These are phyloP conservation scores for Eupeodes corollae DNA, from an alignment of 1,140 invertebrate species.

Conservation along the genomic window DNA sequence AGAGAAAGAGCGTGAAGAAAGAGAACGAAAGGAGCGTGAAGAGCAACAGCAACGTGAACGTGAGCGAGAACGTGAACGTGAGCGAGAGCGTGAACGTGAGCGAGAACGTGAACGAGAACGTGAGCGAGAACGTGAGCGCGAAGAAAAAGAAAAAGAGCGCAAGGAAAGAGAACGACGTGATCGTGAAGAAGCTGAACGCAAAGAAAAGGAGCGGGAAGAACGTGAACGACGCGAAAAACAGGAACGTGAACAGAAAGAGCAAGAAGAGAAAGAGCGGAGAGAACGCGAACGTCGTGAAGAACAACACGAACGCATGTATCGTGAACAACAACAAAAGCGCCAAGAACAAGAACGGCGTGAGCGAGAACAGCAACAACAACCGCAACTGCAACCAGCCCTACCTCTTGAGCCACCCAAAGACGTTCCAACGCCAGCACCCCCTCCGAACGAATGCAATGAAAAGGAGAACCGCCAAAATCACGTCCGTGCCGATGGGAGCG, in stretches of 20 bases:
- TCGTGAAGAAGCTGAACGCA: constrained; percentile 36
- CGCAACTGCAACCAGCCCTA: constrained; percentile 32
- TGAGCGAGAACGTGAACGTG: constrained; percentile 28
- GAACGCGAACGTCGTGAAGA: constrained; percentile 39
- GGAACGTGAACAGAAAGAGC: constrained; percentile 30
- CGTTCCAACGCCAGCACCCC: not conserved
- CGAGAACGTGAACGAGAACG: constrained; percentile 28
- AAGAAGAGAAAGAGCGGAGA: constrained; percentile 18
- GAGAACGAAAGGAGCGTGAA: constrained; percentile 27
- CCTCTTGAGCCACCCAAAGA: constrained; percentile 9
- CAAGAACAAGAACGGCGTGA: constrained; percentile 37
- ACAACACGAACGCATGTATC: constrained; percentile 30
- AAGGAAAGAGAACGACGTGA: constrained; percentile 18
- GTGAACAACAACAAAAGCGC: constrained; percentile 36
- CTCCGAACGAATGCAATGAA: not conserved
- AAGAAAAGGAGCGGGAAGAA: constrained; percentile 39
- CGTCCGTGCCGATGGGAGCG: constrained; percentile 12
- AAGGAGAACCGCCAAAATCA: constrained; percentile 14
- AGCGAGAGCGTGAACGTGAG: constrained; percentile 28
- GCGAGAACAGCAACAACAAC: constrained; percentile 34
- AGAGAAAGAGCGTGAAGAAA: constrained; percentile 23
- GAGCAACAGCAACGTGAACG: constrained; percentile 25
- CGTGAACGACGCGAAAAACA: constrained; percentile 24
- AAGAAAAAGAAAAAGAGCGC: constrained; percentile 37
- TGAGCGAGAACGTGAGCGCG: constrained; percentile 29